These are phyloP conservation scores for Theonella swinhoei DNA, from an alignment of 37 sponge, comb jelly and placozoan genomes.

Conservation along the genomic window DNA sequence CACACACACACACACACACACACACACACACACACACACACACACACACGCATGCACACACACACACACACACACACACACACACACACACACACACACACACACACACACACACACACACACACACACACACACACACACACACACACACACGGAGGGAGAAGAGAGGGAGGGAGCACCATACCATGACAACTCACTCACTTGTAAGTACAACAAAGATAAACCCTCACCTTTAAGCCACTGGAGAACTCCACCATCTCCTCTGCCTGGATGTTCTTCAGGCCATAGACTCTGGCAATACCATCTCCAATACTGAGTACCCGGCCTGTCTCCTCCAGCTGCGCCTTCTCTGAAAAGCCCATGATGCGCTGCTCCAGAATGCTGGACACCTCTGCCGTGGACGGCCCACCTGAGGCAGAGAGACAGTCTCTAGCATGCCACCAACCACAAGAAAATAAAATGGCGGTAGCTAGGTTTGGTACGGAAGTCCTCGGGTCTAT, in stretches of 20 bases:
- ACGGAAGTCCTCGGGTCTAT: not conserved
- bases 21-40: conserved; percentile 2
- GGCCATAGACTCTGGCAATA: conserved; percentile 99
- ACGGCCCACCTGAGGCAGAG: conserved; percentile 53
- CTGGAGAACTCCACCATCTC: conserved; percentile 99
- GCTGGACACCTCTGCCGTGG: conserved; percentile 90
- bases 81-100: not conserved
- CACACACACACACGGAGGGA: conserved; percentile 8
- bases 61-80: conserved; percentile 4
- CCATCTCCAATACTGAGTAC: conserved; percentile 98
- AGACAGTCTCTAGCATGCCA: too few species aligned
- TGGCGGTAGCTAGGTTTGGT: not conserved
- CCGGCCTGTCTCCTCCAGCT: conserved; percentile 98
- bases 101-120: not conserved
- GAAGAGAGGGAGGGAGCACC: not conserved
- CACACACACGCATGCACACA: conserved; percentile 1
- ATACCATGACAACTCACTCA: not conserved
- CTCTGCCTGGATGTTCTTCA: conserved; percentile 99
- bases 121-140: conserved; percentile 4
- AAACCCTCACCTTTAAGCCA: conserved; percentile 83
- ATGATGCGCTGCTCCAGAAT: conserved; percentile 95
- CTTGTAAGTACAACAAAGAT: not conserved
- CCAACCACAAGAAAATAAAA: conserved; percentile 2
- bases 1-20: conserved; percentile 1
- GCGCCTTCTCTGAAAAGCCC: conserved; percentile 81